Evolutionary conservation across 2,113 vertebrate genomes (phyloP), one percentile per base, ranked within the genome.

Genomic region (Sinocyclocheilus grahami): DNA sequence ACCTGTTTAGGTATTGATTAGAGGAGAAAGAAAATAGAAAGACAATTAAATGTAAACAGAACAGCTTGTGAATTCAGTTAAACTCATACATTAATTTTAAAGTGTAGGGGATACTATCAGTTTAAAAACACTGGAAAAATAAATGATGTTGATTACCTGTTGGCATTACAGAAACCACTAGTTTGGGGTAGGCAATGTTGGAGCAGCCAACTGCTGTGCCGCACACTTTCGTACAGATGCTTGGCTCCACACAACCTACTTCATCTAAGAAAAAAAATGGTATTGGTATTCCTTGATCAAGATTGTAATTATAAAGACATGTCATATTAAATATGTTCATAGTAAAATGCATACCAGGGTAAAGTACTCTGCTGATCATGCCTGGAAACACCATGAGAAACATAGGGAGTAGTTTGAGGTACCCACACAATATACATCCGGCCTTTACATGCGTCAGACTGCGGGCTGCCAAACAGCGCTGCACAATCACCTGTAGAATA

Each of bases 351-450:
- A 83, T 58, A 97, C 97, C 95, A 4, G 96, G 95, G 89, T 95
- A 98, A 27, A 98, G 95, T 14, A 97, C 91, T 62, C 96, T 93
- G 91, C 96, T 97, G 90, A 97, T 96, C 97, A 98, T 98, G 76
- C 97, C 97, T 0, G 97, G 97, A 91, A 97, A 95, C 82, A 97
- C 96, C 96, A 97, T 97, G 78, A 97, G 96, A 87, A 97, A 98
- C 96, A 97, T 97, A 0, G 97, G 97, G 53, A 96, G 93, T 78
- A 98, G 92, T 86, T 98, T 98, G 85, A 98, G 92, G 91, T 97
- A 98, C 4, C 97, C 97, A 1, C 97, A 98, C 90, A 97, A 75
- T 87, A 97, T 96, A 89, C 97, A 98, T 33, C 97, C 97, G 0
- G 95, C 96, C 85, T 97, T 97, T 76, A 97, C 96, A 3, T 97